Conservation (phyloP, 2,797 vertebrate species). For the Fringilla coelebs region DNA sequence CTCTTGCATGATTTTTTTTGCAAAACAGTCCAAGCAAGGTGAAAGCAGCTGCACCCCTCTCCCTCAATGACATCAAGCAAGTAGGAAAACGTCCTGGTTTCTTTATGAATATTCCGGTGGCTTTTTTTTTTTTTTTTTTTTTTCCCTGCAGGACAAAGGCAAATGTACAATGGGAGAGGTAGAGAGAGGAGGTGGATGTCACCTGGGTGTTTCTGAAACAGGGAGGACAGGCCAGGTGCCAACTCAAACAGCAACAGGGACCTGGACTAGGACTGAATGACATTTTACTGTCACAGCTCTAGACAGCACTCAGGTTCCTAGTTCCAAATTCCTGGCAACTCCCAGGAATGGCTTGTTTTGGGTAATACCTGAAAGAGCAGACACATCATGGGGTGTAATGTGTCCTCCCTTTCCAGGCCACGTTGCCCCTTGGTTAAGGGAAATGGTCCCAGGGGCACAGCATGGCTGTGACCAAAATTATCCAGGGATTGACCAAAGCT, state of each 20-base stretch:
- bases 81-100: not conserved
- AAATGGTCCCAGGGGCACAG: not conserved
- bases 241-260: not conserved
- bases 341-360: not conserved
- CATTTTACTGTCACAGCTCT: not conserved
- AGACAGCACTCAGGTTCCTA: not conserved
- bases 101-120: not conserved
- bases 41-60: not conserved
- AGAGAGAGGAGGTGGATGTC: not conserved
- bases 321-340: not conserved
- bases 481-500: not conserved
- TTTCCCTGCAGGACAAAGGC: not conserved
- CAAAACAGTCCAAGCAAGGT: not conserved
- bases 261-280: not conserved
- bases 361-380: too few relatives aligned
- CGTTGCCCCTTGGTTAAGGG: not conserved
- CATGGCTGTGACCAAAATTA: not conserved
- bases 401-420: not conserved
- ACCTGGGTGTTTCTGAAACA: not conserved
- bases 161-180: fast-evolving
- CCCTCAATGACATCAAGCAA: not conserved
- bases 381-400: fast-evolving
- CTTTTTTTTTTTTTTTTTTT: not conserved
- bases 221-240: not conserved
- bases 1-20: not conserved